Evolutionary conservation across 2,113 vertebrate species (phyloP).

Genomic region (Zosterops lateralis): DNA sequence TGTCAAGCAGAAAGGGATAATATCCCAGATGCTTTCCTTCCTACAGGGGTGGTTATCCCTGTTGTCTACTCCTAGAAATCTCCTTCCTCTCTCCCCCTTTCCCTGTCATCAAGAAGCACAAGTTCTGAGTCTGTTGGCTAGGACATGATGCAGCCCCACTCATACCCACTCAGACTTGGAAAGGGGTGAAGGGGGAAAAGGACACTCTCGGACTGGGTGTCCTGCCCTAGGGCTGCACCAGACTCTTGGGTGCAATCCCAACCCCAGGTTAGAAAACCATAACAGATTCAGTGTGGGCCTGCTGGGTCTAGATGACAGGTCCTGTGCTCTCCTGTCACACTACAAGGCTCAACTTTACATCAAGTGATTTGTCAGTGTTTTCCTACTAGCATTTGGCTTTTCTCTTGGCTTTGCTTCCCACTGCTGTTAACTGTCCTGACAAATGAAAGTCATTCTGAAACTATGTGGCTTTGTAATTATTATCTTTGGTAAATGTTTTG

Average conservation of each 20-base stretch:
- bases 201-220: background rate
- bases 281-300: background rate
- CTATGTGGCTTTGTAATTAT: constrained; percentile 70
- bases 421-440: constrained; percentile 54
- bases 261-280: rapidly evolving
- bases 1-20: background rate
- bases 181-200: background rate
- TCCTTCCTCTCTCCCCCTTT: background rate
- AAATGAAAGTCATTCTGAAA: constrained; percentile 67
- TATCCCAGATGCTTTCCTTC: background rate
- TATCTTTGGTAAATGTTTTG: constrained; percentile 67
- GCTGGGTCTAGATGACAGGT: background rate
- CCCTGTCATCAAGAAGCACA: background rate
- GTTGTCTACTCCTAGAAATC: background rate
- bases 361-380: constrained; percentile 29
- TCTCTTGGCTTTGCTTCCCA: constrained; percentile 52
- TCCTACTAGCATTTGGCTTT: constrained; percentile 54
- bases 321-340: background rate
- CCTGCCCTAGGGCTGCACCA: background rate
- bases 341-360: background rate
- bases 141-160: background rate
- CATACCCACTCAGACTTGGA: background rate
- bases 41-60: background rate
- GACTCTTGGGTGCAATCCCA: background rate
- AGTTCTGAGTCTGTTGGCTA: background rate